phyloP scores from a whole-genome alignment of 35 echinoderm and acorn worm genomes.

The Stichopus chloronotus region DNA sequence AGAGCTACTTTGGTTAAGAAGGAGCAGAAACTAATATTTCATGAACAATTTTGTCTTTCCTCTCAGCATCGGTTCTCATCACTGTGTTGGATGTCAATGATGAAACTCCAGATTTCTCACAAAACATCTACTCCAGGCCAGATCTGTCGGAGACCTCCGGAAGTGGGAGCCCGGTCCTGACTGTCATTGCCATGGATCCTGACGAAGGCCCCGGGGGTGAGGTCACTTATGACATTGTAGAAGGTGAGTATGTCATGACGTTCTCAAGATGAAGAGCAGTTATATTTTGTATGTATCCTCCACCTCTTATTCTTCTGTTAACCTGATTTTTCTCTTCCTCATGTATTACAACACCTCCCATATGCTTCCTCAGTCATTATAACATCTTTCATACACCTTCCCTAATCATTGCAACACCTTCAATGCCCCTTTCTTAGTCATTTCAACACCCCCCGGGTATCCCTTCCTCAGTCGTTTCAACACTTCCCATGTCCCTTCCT shows the following conservation, averaged over 20 bases:
- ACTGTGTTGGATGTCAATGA: conserved; percentile 80
- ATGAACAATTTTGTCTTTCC: not conserved
- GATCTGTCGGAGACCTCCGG: conserved; percentile 75
- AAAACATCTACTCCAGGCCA: conserved; percentile 70
- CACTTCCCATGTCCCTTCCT: no score
- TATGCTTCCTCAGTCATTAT: no score
- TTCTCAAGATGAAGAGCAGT: no score
- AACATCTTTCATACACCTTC: no score
- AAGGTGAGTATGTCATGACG: conserved; percentile 47
- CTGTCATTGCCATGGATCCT: conserved; percentile 71
- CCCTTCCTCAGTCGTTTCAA: no score
- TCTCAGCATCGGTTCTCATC: conserved; percentile 69
- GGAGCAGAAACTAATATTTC: no score
- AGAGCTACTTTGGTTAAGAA: no score
- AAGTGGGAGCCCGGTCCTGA: conserved; percentile 57
- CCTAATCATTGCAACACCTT: no score
- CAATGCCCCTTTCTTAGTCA: no score
- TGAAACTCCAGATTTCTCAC: conserved; percentile 70
- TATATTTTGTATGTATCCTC: no score
- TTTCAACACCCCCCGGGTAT: no score
- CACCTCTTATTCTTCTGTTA: not conserved
- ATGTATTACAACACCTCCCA: no score
- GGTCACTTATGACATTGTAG: conserved; percentile 67
- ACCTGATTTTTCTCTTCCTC: not conserved
- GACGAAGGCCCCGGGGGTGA: conserved; percentile 68